Conservation (phyloP, 2,113 vertebrate genomes). For the Petaurus breviceps region DNA sequence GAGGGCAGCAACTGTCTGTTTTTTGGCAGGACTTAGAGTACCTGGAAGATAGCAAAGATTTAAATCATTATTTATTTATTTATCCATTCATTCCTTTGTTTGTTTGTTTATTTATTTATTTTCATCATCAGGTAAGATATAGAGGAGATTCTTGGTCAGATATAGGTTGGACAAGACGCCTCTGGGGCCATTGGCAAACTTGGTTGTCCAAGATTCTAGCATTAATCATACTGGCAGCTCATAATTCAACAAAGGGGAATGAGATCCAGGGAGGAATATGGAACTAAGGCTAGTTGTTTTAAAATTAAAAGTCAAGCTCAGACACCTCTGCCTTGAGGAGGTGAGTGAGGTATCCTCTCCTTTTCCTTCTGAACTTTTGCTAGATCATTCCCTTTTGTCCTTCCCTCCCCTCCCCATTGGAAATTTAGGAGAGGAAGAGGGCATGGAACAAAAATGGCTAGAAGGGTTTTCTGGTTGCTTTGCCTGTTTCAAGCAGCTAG, state of each 20-base stretch:
- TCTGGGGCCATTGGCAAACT: too few relatives aligned
- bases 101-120: too few relatives aligned
- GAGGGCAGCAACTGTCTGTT: background rate
- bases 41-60: too few relatives aligned
- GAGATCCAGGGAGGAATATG: fast-evolving
- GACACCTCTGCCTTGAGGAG: background rate
- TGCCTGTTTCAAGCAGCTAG: background rate
- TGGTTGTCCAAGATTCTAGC: too few relatives aligned
- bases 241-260: background rate
- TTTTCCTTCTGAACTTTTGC: background rate
- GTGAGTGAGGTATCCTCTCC: fast-evolving
- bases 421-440: background rate
- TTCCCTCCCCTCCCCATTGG: fast-evolving
- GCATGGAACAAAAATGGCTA: background rate
- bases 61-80: too few relatives aligned
- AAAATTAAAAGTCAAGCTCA: background rate
- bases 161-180: too few relatives aligned
- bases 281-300: background rate
- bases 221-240: fast-evolving
- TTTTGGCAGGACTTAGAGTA: too few relatives aligned
- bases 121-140: too few relatives aligned
- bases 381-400: background rate
- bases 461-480: background rate
- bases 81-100: too few relatives aligned
- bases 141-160: too few relatives aligned